These are phyloP conservation scores for Cotesia vestalis DNA, from an alignment of 1,140 invertebrate genomes.

Conservation along the genomic window DNA sequence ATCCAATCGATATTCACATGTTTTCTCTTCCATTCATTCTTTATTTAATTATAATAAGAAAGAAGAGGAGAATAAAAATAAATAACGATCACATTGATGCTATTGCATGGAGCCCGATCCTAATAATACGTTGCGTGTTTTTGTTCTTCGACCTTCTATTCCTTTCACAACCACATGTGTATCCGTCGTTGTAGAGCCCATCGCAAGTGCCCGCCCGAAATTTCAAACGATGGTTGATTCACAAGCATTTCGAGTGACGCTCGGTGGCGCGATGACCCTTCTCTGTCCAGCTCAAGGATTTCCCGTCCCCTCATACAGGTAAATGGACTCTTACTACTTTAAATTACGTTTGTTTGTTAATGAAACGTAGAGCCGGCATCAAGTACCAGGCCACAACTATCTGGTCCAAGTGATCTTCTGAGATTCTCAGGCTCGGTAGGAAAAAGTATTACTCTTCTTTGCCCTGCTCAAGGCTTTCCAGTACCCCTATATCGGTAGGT, in stretches of 20 bases:
- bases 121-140: not conserved
- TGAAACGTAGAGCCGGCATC: slow-evolving; percentile 55
- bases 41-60: not conserved
- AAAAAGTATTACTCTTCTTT: slow-evolving; percentile 49
- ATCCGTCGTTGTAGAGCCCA: slow-evolving; percentile 53
- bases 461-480: slow-evolving; percentile 69
- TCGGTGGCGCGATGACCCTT: slow-evolving; percentile 63
- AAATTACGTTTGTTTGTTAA: slow-evolving; percentile 14
- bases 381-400: slow-evolving; percentile 58
- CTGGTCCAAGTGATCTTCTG: slow-evolving; percentile 58
- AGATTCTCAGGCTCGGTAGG: slow-evolving; percentile 52
- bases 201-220: slow-evolving; percentile 63
- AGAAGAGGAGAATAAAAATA: not conserved
- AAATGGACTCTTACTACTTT: slow-evolving; percentile 40
- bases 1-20: slow-evolving; percentile 20
- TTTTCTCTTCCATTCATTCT: slow-evolving; percentile 15
- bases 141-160: slow-evolving; percentile 4
- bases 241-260: slow-evolving; percentile 58
- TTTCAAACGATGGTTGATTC: slow-evolving; percentile 61
- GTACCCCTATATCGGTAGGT: slow-evolving; percentile 68
- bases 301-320: slow-evolving; percentile 74
- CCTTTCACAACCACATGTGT: not conserved
- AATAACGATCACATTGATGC: not conserved
- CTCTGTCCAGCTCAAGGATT: slow-evolving; percentile 74
- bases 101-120: not conserved